phyloP scores from a whole-genome alignment of 2,113 vertebrate genomes.

The Psammodynastes pulverulentus region DNA sequence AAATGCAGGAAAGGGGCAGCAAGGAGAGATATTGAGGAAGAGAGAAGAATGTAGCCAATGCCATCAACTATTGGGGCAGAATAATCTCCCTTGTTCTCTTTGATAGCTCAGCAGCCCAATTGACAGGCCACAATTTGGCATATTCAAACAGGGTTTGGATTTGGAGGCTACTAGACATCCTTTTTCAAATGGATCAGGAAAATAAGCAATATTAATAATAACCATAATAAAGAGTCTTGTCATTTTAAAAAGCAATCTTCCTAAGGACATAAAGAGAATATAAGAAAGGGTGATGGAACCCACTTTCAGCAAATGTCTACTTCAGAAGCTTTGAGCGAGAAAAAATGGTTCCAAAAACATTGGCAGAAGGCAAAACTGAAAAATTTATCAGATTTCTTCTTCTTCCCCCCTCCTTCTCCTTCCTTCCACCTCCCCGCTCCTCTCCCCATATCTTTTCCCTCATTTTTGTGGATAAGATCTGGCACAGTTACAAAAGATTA shows the following conservation, averaged over 20 bases:
- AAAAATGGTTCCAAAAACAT: conserved; percentile 57
- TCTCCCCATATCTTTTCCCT: not conserved
- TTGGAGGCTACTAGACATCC: not conserved
- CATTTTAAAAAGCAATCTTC: conserved; percentile 63
- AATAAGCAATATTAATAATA: conserved; percentile 42
- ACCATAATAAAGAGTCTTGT: conserved; percentile 29
- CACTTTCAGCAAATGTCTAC: conserved; percentile 59
- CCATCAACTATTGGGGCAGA: conserved; percentile 38
- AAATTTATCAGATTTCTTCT: not conserved
- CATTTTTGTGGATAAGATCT: not conserved
- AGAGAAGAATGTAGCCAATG: conserved; percentile 40
- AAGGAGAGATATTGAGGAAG: conserved; percentile 13
- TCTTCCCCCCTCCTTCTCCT: not conserved
- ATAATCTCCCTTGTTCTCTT: conserved; percentile 28
- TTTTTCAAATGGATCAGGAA: conserved; percentile 49
- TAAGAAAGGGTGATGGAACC: conserved; percentile 58
- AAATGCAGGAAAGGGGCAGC: conserved; percentile 41
- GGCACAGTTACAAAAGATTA: not conserved
- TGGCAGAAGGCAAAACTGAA: conserved; percentile 2
- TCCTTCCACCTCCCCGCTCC: too few species aligned
- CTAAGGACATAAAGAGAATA: conserved; percentile 57
- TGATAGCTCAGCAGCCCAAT: conserved; percentile 2
- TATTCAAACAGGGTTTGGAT: conserved; percentile 32
- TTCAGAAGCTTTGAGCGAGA: conserved; percentile 42
- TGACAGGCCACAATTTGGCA: not conserved